Percentiles rank a stretch among this genome's conserved stretches.
phyloP scores from a whole-genome alignment of 2,797 vertebrate species.

The Sebastes cheni region DNA sequence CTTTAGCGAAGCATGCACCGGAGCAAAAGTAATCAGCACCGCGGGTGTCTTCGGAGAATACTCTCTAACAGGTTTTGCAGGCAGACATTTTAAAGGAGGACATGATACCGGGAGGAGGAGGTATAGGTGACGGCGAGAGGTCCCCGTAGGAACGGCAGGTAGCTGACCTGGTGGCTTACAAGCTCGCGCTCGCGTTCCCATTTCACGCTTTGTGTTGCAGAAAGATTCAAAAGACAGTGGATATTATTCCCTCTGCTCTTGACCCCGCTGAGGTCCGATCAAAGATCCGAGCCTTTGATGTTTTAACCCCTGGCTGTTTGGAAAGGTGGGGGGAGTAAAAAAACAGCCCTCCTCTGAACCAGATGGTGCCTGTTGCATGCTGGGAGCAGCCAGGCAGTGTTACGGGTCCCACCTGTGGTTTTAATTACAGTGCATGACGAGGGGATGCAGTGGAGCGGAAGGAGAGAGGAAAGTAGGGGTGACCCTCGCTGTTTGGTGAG shows the following conservation, averaged over 20 bases:
- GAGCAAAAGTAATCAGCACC: conserved; percentile 66
- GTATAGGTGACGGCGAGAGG: conserved; percentile 43
- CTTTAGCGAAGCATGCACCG: conserved; percentile 53
- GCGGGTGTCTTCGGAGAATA: conserved; percentile 64
- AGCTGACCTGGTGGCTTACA: conserved; percentile 62
- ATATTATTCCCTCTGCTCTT: conserved; percentile 68
- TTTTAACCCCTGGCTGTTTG: conserved; percentile 82
- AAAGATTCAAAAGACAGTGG: conserved; percentile 75
- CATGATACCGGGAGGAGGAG: conserved; percentile 34
- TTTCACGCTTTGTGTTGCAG: conserved; percentile 83
- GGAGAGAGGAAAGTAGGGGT: conserved; percentile 66
- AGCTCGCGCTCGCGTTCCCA: conserved; percentile 54
- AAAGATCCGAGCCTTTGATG: conserved; percentile 82
- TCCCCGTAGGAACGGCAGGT: conserved; percentile 46
- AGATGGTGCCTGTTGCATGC: conserved; percentile 84
- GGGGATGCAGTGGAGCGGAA: conserved; percentile 70
- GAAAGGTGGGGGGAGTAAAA: background rate
- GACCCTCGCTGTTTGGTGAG: conserved; percentile 69
- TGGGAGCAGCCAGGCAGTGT: conserved; percentile 78
- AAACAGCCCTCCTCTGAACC: conserved; percentile 77
- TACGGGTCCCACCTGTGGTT: conserved; percentile 83
- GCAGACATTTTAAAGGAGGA: conserved; percentile 53
- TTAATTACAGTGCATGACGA: conserved; percentile 84
- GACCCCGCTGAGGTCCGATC: conserved; percentile 76
- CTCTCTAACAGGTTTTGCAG: conserved; percentile 49